phyloP scores from a whole-genome alignment of 2,797 vertebrate genomes.

The Chaetodon trifasciatus region DNA sequence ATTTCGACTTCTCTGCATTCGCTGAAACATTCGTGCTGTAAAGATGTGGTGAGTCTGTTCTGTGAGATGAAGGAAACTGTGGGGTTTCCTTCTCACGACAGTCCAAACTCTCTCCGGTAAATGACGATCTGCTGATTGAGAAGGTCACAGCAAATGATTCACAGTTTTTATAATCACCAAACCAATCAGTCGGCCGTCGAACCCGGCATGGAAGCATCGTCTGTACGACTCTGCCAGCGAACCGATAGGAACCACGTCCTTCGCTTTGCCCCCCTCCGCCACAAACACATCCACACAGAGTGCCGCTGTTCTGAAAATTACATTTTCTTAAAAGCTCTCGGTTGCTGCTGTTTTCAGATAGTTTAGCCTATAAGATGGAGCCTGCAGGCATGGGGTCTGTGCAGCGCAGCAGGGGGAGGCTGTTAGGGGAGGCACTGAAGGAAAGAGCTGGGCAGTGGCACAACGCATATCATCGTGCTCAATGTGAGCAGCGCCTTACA shows the following conservation, averaged over 20 bases:
- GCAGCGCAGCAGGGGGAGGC: slow-evolving; percentile 51
- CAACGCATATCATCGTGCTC: slow-evolving; percentile 41
- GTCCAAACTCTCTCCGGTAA: not conserved
- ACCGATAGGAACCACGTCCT: slow-evolving; percentile 1
- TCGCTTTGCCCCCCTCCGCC: slow-evolving; percentile 13
- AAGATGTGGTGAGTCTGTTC: not conserved
- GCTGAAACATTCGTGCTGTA: too few relatives aligned
- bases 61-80: not conserved
- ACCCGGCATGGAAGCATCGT: not conserved
- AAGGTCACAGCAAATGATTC: not conserved
- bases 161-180: not conserved
- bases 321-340: slow-evolving; percentile 58
- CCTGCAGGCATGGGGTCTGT: slow-evolving; percentile 38
- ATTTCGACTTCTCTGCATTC: not conserved
- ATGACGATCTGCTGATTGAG: not conserved
- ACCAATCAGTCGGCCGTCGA: not conserved
- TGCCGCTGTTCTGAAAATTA: slow-evolving; percentile 38
- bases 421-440: slow-evolving; percentile 55
- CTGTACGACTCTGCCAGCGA: slow-evolving; percentile 3
- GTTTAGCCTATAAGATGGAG: slow-evolving; percentile 15
- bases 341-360: slow-evolving; percentile 46
- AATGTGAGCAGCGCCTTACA: slow-evolving; percentile 31
- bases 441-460: slow-evolving; percentile 32
- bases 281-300: not conserved
- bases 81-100: not conserved